These are phyloP conservation scores for Caenorhabditis tropicalis DNA, from an alignment of 1,140 invertebrate genomes.

Conservation along the genomic window DNA sequence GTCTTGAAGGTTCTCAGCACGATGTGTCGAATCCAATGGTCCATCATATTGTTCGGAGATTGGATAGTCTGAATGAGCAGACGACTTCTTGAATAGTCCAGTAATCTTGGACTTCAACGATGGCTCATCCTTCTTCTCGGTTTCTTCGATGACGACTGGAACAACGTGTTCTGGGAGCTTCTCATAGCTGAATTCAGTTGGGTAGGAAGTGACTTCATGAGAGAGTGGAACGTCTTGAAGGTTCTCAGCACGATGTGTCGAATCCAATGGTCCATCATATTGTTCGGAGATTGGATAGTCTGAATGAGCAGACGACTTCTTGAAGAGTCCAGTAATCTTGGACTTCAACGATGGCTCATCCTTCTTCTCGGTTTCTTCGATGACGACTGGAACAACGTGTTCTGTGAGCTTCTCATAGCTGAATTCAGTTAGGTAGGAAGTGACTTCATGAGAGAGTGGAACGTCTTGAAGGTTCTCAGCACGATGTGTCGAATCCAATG, in stretches of 20 bases:
- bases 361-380: background rate
- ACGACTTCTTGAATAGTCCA: constrained; percentile 34
- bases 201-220: background rate
- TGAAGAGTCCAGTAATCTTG: constrained; percentile 47
- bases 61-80: constrained; percentile 43
- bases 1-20: constrained; percentile 23
- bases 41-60: constrained; percentile 42
- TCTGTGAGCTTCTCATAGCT: constrained; percentile 15
- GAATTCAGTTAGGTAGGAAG: background rate
- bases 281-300: constrained; percentile 45
- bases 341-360: background rate
- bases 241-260: background rate
- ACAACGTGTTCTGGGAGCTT: background rate
- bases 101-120: too few species aligned
- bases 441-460: constrained; percentile 8
- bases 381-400: constrained; percentile 3
- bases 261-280: constrained; percentile 46
- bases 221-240: background rate
- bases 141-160: background rate
- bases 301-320: constrained; percentile 47
- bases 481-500: background rate
- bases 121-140: too few species aligned
- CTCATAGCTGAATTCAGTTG: background rate
- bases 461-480: background rate
- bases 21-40: constrained; percentile 42